phyloP scores from a whole-genome alignment of 1,140 invertebrate species.

The Aphidius ervi region DNA sequence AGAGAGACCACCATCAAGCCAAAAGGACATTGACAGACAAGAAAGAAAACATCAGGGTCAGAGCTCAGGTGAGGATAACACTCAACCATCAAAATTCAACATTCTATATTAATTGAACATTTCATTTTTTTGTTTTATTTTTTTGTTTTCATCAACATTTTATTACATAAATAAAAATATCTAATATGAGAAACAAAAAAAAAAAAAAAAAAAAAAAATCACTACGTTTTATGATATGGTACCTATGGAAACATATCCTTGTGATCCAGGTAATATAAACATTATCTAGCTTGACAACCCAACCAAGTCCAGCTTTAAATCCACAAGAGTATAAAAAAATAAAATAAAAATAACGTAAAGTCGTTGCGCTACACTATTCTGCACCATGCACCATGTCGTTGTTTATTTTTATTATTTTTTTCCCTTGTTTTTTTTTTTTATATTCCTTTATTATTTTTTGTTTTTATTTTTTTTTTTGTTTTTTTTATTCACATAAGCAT shows the following conservation, averaged over 20 bases:
- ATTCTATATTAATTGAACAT: constrained; percentile 13
- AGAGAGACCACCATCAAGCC: constrained; percentile 40
- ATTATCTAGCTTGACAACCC: too few species aligned
- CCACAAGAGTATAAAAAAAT: too few species aligned
- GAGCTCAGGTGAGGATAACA: constrained; percentile 45
- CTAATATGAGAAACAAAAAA: constrained; percentile 2
- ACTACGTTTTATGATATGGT: not conserved
- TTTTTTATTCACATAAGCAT: not conserved
- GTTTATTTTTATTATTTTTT: not conserved
- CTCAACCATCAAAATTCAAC: constrained; percentile 29
- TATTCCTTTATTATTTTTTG: constrained; percentile 9
- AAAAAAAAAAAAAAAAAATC: not conserved
- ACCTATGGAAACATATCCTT: not conserved
- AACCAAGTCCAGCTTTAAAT: too few species aligned
- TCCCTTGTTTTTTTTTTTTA: constrained; percentile 19
- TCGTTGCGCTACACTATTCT: constrained; percentile 36
- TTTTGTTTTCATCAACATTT: not conserved
- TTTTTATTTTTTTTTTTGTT: constrained; percentile 5
- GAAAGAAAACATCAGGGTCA: constrained; percentile 40
- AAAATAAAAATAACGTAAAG: constrained; percentile 15
- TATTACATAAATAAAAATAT: not conserved
- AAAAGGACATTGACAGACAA: constrained; percentile 40
- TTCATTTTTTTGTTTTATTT: constrained; percentile 3
- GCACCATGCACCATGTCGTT: constrained; percentile 40
- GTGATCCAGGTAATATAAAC: too few species aligned